Evolutionary conservation across 2,797 vertebrate species (phyloP).

Genomic region (Hozukius guyotensis): DNA sequence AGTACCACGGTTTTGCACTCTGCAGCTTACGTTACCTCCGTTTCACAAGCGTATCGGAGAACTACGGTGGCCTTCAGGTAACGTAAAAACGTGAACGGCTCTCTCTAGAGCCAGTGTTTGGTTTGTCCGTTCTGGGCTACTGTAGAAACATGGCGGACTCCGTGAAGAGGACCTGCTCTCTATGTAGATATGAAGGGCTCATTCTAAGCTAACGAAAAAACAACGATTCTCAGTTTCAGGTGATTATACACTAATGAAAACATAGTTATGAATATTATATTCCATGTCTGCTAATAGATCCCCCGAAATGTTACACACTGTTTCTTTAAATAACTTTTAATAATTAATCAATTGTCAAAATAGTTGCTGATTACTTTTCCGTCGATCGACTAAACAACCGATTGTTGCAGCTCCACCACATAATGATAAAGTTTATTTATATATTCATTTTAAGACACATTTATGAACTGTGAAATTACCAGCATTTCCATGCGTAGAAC

Average conservation of each 20-base stretch:
- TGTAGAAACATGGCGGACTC: not conserved
- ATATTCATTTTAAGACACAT: not conserved
- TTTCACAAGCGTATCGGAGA: not conserved
- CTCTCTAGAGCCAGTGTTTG: no score
- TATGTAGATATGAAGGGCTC: not conserved
- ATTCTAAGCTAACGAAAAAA: not conserved
- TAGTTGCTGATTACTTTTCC: not conserved
- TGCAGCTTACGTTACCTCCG: no score
- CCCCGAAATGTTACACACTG: no score
- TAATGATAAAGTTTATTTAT: not conserved
- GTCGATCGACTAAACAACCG: not conserved
- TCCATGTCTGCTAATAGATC: no score
- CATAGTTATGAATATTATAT: no score
- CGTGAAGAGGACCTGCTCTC: not conserved
- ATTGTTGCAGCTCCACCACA: not conserved
- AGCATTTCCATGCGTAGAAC: not conserved
- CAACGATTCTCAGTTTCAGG: accelerated
- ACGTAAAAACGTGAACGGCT: accelerated
- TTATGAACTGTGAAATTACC: not conserved
- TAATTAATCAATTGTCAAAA: not conserved
- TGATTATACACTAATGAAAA: no score
- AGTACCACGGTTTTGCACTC: no score
- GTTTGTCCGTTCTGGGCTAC: not conserved
- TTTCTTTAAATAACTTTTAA: not conserved
- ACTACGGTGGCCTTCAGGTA: not conserved